Evolutionary conservation across 2,113 vertebrate species (phyloP), one percentile per base, ranked within the genome.

Genomic region (Tragelaphus buxtoni): DNA sequence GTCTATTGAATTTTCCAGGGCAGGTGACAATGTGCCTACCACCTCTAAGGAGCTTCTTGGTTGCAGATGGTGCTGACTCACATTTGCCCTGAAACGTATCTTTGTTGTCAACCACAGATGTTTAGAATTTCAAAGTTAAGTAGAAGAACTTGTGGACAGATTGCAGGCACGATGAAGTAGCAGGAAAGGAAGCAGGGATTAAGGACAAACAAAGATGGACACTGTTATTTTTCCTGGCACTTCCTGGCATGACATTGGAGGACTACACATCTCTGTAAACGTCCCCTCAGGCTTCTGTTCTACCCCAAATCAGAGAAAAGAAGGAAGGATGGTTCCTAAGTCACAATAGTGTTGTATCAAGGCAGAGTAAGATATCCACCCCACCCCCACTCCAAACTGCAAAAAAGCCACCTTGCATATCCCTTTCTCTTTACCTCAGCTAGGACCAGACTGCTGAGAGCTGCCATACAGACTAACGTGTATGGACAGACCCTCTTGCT

Each of bases 21-120:
- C 9, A 30, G 20, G 18, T 14, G 30, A 69, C 20, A 5, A 13
- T n/a, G n/a, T 17, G 35, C 55, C 4, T 9, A 18, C 0, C 1
- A 9, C 60, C 58, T 47, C 42, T 20, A 8, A 79, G 0, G 2
- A 35, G 5, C 56, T 28, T 88, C 18, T 13, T 18, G 61, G 30
- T 56, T 18, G 20, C 47, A 49, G 45, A 32, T 35, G 53, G 49
- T 5, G 3, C 53, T 7, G 9, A 28, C 35, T 88, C 18, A 4
- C 18, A 6, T 61, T 69, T 30, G 61, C 88, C 58, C 55, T 42
- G 47, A 42, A 56, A 35, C 13, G 13, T 32, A 3, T 49, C 77
- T 76, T 80, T 56, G 30, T 65, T 63, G 61, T 58, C 77, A 51
- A 13, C 24, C 42, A 8, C 14, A 3, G 20, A 85, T 74, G 45